Evolutionary conservation across 2,113 vertebrate genomes (phyloP), one percentile per base, ranked within the genome.

Genomic region (Cavia porcellus): DNA sequence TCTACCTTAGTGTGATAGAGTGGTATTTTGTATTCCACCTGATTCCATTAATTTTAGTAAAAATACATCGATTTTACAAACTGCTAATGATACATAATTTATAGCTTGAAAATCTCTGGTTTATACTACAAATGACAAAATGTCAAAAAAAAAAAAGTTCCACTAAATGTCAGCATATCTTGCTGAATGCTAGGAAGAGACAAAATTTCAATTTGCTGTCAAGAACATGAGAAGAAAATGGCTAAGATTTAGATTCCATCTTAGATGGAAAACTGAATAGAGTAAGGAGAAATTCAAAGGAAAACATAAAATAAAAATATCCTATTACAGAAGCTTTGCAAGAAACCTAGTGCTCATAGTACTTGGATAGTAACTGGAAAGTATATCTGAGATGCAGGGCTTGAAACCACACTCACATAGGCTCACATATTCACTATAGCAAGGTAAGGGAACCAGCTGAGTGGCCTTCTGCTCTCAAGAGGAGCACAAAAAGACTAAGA

Each of bases 1-100:
- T 50, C 72, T 62, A 86, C 11, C 4, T 75, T 90, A 30, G n/a
- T 11, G 59, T 70, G n/a, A 83, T 38, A 72, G 2, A 88, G 28
- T n/a, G 45, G 32, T 50, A 55, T 92, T 77, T 95, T 92, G 66
- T 80, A 38, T 92, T 84, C 35, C 89, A 38, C 86, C 89, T 84
- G 20, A 95, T 57, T 94, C 13, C 84, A 72, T 86, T 92, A 72
- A 83, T 70, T 92, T 92, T 52, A 84, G 59, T 6, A 92, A 89
- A 84, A 92, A 52, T 59, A 61, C 55, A 81, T 96, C 35, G 1
- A 62, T 90, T 62, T 85, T 92, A 47, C 52, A 90, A 57, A 30
- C 42, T 75, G 88, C 59, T 77, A 72, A 59, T 38, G 38, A 77
- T 8, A 80, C 20, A 66, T 6, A 66, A 52, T 35, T 88, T 92